phyloP scores from a whole-genome alignment of 2,888 invertebrate genomes.

The Eupithecia dodoneata region DNA sequence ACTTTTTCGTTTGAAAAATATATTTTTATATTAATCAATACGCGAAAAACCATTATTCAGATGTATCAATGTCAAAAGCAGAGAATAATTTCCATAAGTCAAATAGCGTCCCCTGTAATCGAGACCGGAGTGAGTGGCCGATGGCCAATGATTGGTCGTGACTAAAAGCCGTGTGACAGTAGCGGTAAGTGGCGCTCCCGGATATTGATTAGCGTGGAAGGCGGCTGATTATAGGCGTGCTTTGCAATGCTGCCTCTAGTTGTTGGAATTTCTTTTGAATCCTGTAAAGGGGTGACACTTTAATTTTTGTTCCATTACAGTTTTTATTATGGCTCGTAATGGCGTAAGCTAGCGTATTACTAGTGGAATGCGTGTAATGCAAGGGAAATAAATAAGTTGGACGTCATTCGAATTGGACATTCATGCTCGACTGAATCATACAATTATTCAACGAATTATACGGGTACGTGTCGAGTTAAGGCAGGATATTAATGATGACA shows the following conservation, averaged over 20 bases:
- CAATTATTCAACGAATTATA: background rate
- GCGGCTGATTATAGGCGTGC: conserved; percentile 20
- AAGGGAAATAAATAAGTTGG: background rate
- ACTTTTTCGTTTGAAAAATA: background rate
- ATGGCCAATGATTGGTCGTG: conserved; percentile 48
- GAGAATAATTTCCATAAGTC: conserved; percentile 22
- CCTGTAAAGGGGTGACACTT: background rate
- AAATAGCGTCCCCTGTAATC: conserved; percentile 33
- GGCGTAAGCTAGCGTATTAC: background rate
- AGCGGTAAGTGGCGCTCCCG: conserved; percentile 38
- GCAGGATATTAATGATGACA: conserved; percentile 9
- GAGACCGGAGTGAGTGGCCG: conserved; percentile 25
- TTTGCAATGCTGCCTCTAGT: background rate
- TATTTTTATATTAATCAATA: background rate
- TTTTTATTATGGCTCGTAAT: background rate
- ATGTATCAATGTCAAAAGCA: background rate
- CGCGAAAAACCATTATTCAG: background rate
- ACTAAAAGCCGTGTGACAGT: conserved; percentile 49
- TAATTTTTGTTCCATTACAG: background rate
- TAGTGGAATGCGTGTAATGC: background rate
- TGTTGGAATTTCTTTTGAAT: background rate
- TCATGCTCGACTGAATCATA: background rate
- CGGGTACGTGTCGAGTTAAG: background rate
- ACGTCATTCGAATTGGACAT: background rate
- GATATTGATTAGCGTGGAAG: conserved; percentile 30